Conservation (phyloP, 2,888 invertebrate species). For the Drepanosiphum platanoidis region DNA sequence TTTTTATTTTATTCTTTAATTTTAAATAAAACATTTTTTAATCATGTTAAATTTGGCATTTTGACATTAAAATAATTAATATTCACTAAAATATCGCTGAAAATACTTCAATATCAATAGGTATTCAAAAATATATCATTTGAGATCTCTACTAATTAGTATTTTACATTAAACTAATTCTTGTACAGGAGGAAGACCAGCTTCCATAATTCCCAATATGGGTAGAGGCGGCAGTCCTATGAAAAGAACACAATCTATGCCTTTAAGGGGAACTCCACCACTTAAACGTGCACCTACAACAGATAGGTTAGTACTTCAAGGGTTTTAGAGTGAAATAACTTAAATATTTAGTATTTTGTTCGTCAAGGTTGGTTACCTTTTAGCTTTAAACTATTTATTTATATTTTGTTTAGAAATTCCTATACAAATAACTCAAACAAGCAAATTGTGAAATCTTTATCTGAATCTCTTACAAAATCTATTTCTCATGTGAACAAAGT, state of each 20-base stretch:
- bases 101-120: too few species aligned
- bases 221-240: conserved; percentile 25
- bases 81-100: too few species aligned
- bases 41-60: too few species aligned
- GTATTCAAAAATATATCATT: too few species aligned
- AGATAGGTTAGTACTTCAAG: conserved; percentile 44
- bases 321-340: neutral
- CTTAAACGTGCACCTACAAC: conserved; percentile 10
- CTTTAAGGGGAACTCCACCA: conserved; percentile 7
- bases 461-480: conserved; percentile 47
- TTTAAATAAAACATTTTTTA: too few species aligned
- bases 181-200: conserved; percentile 39
- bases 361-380: neutral
- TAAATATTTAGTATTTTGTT: too few species aligned
- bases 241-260: conserved; percentile 32
- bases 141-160: too few species aligned
- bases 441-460: conserved; percentile 41
- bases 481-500: neutral
- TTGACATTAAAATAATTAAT: too few species aligned
- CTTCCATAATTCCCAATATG: neutral
- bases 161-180: too few species aligned
- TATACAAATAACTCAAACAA: conserved; percentile 14
- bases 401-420: conserved; percentile 40
- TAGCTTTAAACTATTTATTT: neutral
- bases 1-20: too few species aligned